A percentile compares a stretch with the other conserved stretches of the same genome.
Evolutionary conservation across 2,113 vertebrate genomes (phyloP).

Genomic region (Suricata suricatta): DNA sequence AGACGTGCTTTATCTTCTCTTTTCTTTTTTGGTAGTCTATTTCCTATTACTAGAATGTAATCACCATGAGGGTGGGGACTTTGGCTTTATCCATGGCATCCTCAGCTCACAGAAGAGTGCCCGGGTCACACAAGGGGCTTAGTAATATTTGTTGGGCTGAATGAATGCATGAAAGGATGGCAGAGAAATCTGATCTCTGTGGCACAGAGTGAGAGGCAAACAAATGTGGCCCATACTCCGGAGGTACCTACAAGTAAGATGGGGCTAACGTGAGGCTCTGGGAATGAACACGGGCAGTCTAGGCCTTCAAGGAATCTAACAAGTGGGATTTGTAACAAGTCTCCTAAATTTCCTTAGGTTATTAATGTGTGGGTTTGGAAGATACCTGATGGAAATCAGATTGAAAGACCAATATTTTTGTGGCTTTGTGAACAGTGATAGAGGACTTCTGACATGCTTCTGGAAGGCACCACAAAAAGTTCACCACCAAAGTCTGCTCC

Average conservation of each 20-base stretch:
- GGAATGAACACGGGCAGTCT: background rate
- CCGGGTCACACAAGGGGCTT: background rate
- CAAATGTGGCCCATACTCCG: background rate
- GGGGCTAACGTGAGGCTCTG: background rate
- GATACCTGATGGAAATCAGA: background rate
- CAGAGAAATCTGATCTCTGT: background rate
- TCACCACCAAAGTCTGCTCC: background rate
- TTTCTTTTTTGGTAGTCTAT: background rate
- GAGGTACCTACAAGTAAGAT: background rate
- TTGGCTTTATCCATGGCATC: background rate
- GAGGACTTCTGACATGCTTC: background rate
- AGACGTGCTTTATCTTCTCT: background rate
- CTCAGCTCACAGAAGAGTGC: background rate
- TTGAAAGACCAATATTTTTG: background rate
- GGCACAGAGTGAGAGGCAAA: background rate
- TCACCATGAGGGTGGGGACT: background rate
- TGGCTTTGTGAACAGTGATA: background rate
- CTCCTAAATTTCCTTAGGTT: background rate
- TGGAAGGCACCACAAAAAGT: background rate
- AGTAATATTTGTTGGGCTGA: background rate
- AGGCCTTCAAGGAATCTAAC: background rate
- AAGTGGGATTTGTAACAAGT: background rate
- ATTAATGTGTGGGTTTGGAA: background rate
- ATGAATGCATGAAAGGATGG: background rate
- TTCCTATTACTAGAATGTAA: background rate